phyloP scores from a whole-genome alignment of 2,797 vertebrate species.

The Oreonectes daqikongensis region DNA sequence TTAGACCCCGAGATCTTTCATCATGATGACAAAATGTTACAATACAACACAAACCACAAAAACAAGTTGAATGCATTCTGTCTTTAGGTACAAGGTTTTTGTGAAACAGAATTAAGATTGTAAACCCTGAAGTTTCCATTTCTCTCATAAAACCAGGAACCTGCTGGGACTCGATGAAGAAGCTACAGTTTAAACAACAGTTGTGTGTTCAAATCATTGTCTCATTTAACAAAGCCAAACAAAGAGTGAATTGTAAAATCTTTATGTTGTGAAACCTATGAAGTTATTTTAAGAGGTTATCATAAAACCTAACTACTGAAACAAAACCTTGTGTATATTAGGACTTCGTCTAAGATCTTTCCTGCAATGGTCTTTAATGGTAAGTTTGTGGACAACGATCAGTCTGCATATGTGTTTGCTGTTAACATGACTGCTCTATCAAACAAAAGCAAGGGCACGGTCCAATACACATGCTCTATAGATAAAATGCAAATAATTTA shows the following conservation, averaged over 20 bases:
- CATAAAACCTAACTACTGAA: constrained; percentile 30
- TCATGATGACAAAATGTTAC: too few species aligned
- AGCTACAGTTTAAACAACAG: neutral
- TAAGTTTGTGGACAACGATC: too few species aligned
- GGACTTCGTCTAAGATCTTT: too few species aligned
- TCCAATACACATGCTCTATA: neutral
- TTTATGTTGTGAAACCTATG: constrained; percentile 4
- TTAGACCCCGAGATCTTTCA: too few species aligned
- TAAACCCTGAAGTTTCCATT: neutral
- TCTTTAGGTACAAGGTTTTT: neutral
- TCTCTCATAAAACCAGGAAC: neutral
- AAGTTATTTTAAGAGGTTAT: constrained; percentile 25
- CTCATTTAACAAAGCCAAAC: neutral
- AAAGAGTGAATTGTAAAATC: neutral
- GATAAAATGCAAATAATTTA: neutral
- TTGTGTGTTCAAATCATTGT: neutral
- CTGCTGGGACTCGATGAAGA: neutral
- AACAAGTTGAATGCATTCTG: neutral
- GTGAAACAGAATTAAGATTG: neutral
- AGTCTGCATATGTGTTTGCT: neutral
- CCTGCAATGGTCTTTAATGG: too few species aligned
- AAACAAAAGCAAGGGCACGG: neutral
- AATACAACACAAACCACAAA: too few species aligned
- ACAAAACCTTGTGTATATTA: constrained; percentile 39
- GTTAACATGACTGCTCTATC: neutral